Conservation (phyloP, 2,797 vertebrate genomes). For the Enoplosus armatus region DNA sequence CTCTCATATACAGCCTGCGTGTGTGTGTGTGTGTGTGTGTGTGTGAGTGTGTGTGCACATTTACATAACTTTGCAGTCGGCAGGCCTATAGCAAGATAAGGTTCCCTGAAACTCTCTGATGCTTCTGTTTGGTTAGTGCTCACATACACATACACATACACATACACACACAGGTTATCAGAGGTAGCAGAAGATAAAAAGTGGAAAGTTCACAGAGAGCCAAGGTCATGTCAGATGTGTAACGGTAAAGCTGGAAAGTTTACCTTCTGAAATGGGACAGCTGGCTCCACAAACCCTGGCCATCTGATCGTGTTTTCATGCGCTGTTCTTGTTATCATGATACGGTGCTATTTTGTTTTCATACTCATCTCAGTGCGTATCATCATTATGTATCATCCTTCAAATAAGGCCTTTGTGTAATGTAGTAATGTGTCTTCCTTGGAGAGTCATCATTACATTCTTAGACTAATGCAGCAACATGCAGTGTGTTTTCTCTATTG, state of each 20-base stretch:
- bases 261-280: slow-evolving; percentile 57
- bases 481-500: neutral
- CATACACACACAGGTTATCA: slow-evolving; percentile 75
- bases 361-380: slow-evolving; percentile 7
- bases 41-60: slow-evolving; percentile 53
- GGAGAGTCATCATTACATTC: neutral
- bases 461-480: neutral
- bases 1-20: slow-evolving; percentile 26
- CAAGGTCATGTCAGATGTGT: slow-evolving; percentile 78
- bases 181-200: slow-evolving; percentile 77
- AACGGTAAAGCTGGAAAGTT: slow-evolving; percentile 55
- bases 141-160: slow-evolving; percentile 41
- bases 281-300: slow-evolving; percentile 43
- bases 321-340: slow-evolving; percentile 27
- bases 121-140: slow-evolving; percentile 69
- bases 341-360: slow-evolving; percentile 37
- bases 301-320: slow-evolving; percentile 36
- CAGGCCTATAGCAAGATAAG: slow-evolving; percentile 73
- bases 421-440: neutral
- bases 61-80: slow-evolving; percentile 80
- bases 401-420: slow-evolving; percentile 18
- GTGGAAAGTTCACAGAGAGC: slow-evolving; percentile 80
- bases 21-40: slow-evolving; percentile 23
- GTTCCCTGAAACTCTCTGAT: slow-evolving; percentile 73
- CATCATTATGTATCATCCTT: slow-evolving; percentile 17